phyloP scores from a whole-genome alignment of 2,888 invertebrate genomes.

The Leptopilina myrica region DNA sequence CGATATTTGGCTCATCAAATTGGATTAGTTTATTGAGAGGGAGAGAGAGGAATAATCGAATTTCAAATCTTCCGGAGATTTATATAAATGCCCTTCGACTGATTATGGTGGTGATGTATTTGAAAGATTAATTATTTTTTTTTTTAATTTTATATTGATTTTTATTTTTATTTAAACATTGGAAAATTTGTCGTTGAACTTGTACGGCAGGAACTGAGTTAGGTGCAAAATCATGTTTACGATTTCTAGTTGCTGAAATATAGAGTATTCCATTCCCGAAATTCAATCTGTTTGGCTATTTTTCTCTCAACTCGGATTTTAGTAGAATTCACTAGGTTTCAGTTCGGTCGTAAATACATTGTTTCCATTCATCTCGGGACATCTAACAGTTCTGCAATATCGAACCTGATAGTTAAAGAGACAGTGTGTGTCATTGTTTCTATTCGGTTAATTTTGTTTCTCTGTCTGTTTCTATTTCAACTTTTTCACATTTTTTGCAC shows the following conservation, averaged over 20 bases:
- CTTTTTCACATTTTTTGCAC: neutral
- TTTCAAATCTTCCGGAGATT: neutral
- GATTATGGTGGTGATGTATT: no score
- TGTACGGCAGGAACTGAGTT: conserved; percentile 47
- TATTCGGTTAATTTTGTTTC: conserved; percentile 2
- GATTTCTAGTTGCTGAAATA: conserved; percentile 44
- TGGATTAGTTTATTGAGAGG: neutral
- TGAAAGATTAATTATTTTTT: no score
- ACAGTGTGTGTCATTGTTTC: neutral
- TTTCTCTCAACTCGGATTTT: conserved; percentile 43
- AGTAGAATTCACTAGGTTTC: conserved; percentile 45
- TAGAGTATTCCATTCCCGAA: conserved; percentile 55
- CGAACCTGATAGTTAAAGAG: conserved; percentile 25
- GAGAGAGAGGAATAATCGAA: neutral
- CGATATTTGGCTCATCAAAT: conserved; percentile 5
- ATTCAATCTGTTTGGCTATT: conserved; percentile 55
- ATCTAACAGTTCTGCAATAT: conserved; percentile 4
- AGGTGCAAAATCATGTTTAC: conserved; percentile 41
- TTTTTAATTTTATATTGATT: no score
- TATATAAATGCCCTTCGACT: neutral
- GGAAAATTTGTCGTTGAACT: conserved; percentile 49
- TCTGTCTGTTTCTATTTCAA: neutral
- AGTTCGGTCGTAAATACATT: conserved; percentile 26
- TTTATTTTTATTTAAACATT: conserved; percentile 10
- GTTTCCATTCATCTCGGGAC: conserved; percentile 31